Evolutionary conservation across 2,888 invertebrate species (phyloP).

Genomic region (Dolomedes plantarius): DNA sequence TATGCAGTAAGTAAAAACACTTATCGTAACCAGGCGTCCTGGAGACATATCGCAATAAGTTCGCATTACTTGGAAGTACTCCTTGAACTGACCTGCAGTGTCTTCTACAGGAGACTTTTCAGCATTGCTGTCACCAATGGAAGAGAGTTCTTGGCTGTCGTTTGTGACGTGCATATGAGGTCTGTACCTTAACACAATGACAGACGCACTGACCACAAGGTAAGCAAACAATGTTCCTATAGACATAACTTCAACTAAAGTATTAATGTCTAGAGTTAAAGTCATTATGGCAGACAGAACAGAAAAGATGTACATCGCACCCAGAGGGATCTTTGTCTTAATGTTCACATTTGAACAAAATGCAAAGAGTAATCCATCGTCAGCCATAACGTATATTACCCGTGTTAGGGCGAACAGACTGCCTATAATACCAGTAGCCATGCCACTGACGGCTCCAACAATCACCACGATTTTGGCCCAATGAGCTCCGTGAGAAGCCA

Average conservation of each 20-base stretch:
- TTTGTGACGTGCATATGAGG: constrained; percentile 11
- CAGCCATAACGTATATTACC: constrained; percentile 93
- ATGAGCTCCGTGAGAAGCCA: constrained; percentile 84
- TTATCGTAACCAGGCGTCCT: constrained; percentile 32
- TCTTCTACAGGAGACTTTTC: constrained; percentile 40
- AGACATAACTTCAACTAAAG: constrained; percentile 95
- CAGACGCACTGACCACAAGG: constrained; percentile 92
- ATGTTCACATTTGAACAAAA: constrained; percentile 74
- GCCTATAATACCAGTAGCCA: constrained; percentile 90
- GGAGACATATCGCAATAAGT: constrained; percentile 23
- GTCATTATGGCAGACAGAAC: constrained; percentile 86
- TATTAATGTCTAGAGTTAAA: constrained; percentile 89
- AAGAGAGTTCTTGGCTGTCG: constrained; percentile 68
- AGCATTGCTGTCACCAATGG: constrained; percentile 35
- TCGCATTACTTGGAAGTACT: constrained; percentile 17
- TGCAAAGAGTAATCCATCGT: constrained; percentile 89
- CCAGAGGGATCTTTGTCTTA: constrained; percentile 82
- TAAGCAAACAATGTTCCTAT: constrained; percentile 89
- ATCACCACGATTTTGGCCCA: constrained; percentile 92
- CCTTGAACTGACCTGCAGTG: constrained; percentile 35
- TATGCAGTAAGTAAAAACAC: constrained; percentile 29
- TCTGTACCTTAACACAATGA: constrained; percentile 83
- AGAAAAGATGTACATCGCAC: constrained; percentile 87
- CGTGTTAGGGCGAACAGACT: constrained; percentile 90
- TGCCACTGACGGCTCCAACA: constrained; percentile 91